These are phyloP conservation scores for Muscicapa striata DNA, from an alignment of 2,797 vertebrate species.

Conservation along the genomic window DNA sequence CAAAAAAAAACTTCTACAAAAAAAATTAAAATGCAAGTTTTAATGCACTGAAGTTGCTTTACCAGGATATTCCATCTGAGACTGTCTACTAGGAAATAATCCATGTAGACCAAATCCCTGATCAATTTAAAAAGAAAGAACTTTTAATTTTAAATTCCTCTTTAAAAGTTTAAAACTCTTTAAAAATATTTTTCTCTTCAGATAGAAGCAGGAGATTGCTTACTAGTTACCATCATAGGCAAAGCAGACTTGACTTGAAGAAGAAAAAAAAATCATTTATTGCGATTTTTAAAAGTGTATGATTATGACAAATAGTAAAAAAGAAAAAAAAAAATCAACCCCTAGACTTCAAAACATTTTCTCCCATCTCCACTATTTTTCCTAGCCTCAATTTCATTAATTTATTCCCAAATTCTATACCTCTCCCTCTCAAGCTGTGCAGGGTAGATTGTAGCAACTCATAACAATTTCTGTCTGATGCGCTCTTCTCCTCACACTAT, in stretches of 20 bases:
- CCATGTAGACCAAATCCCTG: not conserved
- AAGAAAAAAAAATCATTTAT: not conserved
- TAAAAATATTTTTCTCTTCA: not conserved
- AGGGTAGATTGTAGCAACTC: not conserved
- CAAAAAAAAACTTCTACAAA: not conserved
- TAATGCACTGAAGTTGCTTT: not conserved
- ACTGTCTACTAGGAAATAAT: not conserved
- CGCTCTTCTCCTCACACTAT: rapidly evolving
- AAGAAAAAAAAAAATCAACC: not conserved
- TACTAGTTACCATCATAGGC: not conserved
- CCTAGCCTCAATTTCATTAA: not conserved
- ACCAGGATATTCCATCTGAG: not conserved
- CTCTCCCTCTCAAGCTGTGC: rapidly evolving
- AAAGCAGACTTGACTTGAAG: not conserved
- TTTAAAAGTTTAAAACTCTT: not conserved
- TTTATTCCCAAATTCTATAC: not conserved
- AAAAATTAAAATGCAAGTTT: not conserved
- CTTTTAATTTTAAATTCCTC: not conserved
- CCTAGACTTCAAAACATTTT: not conserved
- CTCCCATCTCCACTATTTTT: rapidly evolving
- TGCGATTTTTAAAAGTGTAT: not conserved
- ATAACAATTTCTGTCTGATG: not conserved
- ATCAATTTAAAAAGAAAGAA: not conserved
- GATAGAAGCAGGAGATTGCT: not conserved
- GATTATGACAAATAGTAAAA: not conserved